phyloP scores from a whole-genome alignment of 1,140 invertebrate genomes.

The Drosophila subobscura region DNA sequence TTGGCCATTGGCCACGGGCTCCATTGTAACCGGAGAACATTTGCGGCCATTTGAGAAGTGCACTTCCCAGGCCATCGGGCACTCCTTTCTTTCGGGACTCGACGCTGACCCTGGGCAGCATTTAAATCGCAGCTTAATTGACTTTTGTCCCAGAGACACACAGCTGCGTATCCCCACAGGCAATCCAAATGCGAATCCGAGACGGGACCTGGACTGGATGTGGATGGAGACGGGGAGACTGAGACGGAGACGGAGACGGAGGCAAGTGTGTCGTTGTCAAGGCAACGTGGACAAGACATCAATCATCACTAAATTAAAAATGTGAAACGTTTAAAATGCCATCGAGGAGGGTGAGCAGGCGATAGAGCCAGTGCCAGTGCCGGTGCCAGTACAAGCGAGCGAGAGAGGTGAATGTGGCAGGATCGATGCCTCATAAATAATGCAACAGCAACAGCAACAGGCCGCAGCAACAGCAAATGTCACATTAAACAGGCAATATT shows the following conservation, averaged over 20 bases:
- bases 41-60: conserved; percentile 42
- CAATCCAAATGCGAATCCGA: conserved; percentile 38
- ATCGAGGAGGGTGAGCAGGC: conserved; percentile 33
- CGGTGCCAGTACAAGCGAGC: not conserved
- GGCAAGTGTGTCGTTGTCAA: conserved; percentile 75
- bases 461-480: conserved; percentile 61
- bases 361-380: not conserved
- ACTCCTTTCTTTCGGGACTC: conserved; percentile 54
- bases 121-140: conserved; percentile 77
- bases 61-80: conserved; percentile 25
- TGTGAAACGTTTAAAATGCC: conserved; percentile 76
- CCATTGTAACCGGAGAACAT: conserved; percentile 38
- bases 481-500: conserved; percentile 81
- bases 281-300: conserved; percentile 75
- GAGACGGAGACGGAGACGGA: conserved; percentile 21
- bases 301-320: conserved; percentile 82
- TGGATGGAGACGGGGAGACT: not conserved
- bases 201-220: not conserved
- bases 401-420: conserved; percentile 56
- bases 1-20: conserved; percentile 38
- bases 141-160: conserved; percentile 65
- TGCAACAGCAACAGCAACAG: conserved; percentile 49
- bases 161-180: conserved; percentile 67
- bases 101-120: conserved; percentile 72
- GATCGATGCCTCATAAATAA: conserved; percentile 71